phyloP scores from a whole-genome alignment of 2,888 invertebrate species.

The Cantharis flavilabris region DNA sequence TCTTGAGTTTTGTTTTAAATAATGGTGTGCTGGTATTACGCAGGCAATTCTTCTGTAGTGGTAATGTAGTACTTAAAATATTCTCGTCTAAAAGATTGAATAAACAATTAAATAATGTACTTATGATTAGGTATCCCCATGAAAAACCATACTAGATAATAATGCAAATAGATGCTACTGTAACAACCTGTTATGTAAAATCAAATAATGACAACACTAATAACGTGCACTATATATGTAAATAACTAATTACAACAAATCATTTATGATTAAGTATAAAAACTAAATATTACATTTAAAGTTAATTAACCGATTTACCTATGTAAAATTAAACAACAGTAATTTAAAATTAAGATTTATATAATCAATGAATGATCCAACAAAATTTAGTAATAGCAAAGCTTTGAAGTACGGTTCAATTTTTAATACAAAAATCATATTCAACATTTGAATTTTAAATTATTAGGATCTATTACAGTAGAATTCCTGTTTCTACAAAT shows the following conservation, averaged over 20 bases:
- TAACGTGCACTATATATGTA: neutral
- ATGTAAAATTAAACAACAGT: neutral
- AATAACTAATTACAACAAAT: neutral
- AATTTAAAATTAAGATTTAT: neutral
- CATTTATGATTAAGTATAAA: neutral
- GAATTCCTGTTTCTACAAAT: neutral
- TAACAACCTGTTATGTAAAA: neutral
- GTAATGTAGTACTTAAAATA: neutral
- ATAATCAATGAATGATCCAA: neutral
- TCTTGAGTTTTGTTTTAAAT: constrained; percentile 17
- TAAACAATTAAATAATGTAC: neutral
- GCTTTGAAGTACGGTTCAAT: neutral
- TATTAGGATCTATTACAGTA: neutral
- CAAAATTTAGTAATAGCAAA: neutral
- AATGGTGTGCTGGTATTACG: neutral
- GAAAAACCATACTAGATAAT: neutral
- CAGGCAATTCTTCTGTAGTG: neutral
- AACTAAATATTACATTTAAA: neutral
- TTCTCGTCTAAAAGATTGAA: constrained; percentile 13
- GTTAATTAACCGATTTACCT: neutral
- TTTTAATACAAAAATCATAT: neutral
- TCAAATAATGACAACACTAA: neutral
- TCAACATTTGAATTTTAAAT: neutral
- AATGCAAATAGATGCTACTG: neutral
- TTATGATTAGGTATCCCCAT: neutral